Percentiles rank a stretch among this genome's conserved stretches.
phyloP scores from a whole-genome alignment of 2,797 vertebrate species.

The Neosilurus hyrtlii region DNA sequence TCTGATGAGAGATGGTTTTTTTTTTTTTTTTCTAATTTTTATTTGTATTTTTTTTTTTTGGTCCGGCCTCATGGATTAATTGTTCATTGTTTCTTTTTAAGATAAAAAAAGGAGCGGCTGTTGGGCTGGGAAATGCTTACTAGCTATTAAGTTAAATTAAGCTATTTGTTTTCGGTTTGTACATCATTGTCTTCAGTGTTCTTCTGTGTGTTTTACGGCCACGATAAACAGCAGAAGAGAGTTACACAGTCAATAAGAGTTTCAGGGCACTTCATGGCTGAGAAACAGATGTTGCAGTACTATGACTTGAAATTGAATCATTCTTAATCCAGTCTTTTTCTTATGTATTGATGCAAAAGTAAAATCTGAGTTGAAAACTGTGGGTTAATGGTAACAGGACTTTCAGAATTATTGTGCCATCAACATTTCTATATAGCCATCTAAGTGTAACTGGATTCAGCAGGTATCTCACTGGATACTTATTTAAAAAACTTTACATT shows the following conservation, averaged over 20 bases:
- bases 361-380: background rate
- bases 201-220: background rate
- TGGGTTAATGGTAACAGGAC: background rate
- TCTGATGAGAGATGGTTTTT: too few species aligned
- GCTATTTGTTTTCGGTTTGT: background rate
- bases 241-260: background rate
- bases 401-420: background rate
- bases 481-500: too few species aligned
- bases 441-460: too few species aligned
- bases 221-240: too few species aligned
- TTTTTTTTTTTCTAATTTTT: too few species aligned
- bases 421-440: background rate
- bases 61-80: too few species aligned
- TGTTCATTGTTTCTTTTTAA: too few species aligned
- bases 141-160: too few species aligned
- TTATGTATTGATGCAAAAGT: background rate
- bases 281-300: background rate
- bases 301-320: background rate
- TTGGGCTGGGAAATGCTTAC: too few species aligned
- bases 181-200: background rate
- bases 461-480: background rate
- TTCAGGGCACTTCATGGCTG: background rate
- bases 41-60: too few species aligned
- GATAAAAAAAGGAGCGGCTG: too few species aligned
- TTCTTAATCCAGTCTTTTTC: background rate